Percentiles rank a stretch among this genome's conserved stretches.
phyloP scores from a whole-genome alignment of 2,888 invertebrate species.

The Galerucella pusilla region DNA sequence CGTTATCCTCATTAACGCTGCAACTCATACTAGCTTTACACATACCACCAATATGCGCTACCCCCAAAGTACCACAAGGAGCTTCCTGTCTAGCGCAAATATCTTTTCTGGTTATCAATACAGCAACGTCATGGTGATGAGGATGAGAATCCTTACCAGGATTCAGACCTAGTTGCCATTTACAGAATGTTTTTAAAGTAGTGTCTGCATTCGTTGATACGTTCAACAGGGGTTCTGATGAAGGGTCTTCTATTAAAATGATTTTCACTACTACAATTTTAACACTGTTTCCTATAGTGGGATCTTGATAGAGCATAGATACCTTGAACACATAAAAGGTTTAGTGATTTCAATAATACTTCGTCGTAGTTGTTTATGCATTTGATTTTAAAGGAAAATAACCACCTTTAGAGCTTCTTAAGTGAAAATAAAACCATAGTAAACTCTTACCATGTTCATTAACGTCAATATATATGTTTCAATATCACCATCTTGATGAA shows the following conservation, averaged over 20 bases:
- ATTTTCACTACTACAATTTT: constrained; percentile 91
- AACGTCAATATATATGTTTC: constrained; percentile 89
- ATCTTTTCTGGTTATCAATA: constrained; percentile 80
- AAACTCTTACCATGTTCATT: constrained; percentile 87
- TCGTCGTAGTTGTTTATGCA: too few relatives aligned
- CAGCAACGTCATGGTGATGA: constrained; percentile 90
- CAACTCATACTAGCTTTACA: constrained; percentile 87
- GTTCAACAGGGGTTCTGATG: constrained; percentile 71
- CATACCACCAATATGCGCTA: constrained; percentile 91
- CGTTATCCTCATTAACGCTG: constrained; percentile 91
- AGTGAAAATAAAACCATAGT: not conserved
- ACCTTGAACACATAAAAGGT: constrained; percentile 64
- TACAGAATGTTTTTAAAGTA: constrained; percentile 86
- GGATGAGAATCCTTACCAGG: constrained; percentile 81
- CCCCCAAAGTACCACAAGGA: constrained; percentile 79
- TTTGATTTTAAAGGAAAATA: too few relatives aligned
- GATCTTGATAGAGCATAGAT: constrained; percentile 85
- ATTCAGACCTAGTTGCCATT: constrained; percentile 83
- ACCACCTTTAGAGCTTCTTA: not conserved
- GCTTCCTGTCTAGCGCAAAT: constrained; percentile 72
- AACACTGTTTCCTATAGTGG: constrained; percentile 90
- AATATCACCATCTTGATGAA: constrained; percentile 83
- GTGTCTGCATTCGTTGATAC: constrained; percentile 85
- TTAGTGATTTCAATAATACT: too few relatives aligned
- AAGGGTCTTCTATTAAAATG: constrained; percentile 77